Percentiles rank a stretch among this genome's conserved stretches.
phyloP scores from a whole-genome alignment of 2,113 vertebrate genomes.

The Strigops habroptila region DNA sequence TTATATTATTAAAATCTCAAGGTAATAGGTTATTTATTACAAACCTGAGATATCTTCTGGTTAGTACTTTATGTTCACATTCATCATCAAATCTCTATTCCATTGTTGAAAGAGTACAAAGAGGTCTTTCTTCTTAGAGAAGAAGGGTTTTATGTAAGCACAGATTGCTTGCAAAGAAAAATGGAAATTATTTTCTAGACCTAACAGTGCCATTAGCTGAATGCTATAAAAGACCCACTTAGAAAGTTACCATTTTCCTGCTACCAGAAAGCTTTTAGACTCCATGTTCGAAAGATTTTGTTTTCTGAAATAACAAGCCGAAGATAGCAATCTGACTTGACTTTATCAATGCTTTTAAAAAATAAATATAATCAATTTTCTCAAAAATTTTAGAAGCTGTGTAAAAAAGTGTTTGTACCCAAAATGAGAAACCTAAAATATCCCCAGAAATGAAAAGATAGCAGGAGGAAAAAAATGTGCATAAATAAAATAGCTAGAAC shows the following conservation, averaged over 20 bases:
- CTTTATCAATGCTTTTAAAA: neutral
- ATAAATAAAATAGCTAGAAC: neutral
- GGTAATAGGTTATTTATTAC: neutral
- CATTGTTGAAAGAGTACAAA: neutral
- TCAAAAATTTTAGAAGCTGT: neutral
- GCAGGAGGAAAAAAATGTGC: neutral
- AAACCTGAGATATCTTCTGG: neutral
- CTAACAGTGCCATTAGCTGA: neutral
- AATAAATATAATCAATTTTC: neutral
- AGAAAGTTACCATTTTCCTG: neutral
- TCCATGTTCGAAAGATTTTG: neutral
- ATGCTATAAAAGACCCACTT: neutral
- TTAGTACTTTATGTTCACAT: neutral
- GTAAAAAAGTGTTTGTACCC: neutral
- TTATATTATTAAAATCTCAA: neutral
- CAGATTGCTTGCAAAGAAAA: neutral
- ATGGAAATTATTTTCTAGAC: neutral
- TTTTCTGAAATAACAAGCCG: neutral
- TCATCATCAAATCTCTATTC: neutral
- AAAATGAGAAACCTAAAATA: neutral
- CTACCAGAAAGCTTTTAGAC: neutral
- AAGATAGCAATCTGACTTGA: neutral
- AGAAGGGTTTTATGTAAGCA: neutral
- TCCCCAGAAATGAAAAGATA: neutral
- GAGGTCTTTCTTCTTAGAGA: neutral